A percentile compares a stretch with the other conserved stretches of the same genome.
Evolutionary conservation across 2,113 vertebrate genomes (phyloP).

Genomic region (Melospiza melodia): DNA sequence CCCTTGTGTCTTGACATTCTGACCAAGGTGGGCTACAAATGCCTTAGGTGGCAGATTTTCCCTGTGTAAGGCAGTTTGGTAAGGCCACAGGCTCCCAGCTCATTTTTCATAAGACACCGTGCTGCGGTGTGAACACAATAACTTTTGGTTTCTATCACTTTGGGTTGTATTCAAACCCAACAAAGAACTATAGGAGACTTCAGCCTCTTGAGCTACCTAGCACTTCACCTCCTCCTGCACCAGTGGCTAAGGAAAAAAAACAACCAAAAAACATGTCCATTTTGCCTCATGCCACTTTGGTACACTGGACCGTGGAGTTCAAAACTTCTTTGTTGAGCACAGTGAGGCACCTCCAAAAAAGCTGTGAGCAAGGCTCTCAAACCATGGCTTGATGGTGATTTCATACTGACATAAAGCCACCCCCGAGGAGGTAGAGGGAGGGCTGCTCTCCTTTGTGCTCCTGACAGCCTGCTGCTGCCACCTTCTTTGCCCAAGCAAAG

Average conservation of each 20-base stretch:
- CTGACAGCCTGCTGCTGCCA: background rate
- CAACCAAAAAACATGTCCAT: fast-evolving
- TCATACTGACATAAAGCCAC: background rate
- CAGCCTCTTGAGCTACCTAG: background rate
- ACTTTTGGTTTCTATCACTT: background rate
- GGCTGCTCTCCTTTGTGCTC: background rate
- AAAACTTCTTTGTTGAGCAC: background rate
- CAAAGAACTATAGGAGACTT: background rate
- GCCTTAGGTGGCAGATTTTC: background rate
- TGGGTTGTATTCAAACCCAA: background rate
- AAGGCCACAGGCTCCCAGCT: background rate
- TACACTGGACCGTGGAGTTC: background rate
- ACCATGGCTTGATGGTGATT: background rate
- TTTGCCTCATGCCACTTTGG: background rate
- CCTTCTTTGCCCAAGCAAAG: background rate
- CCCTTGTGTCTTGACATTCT: background rate
- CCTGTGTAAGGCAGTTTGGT: background rate
- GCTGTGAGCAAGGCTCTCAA: background rate
- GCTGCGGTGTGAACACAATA: background rate
- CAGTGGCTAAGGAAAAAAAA: background rate
- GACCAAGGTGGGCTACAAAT: background rate
- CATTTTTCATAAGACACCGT: fast-evolving
- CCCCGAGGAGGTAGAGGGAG: background rate
- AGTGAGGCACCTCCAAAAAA: background rate
- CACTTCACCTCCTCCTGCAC: background rate